Evolutionary conservation across 2,888 invertebrate species (phyloP), one percentile per base, ranked within the genome.

Genomic region (Isoperla grammatica): DNA sequence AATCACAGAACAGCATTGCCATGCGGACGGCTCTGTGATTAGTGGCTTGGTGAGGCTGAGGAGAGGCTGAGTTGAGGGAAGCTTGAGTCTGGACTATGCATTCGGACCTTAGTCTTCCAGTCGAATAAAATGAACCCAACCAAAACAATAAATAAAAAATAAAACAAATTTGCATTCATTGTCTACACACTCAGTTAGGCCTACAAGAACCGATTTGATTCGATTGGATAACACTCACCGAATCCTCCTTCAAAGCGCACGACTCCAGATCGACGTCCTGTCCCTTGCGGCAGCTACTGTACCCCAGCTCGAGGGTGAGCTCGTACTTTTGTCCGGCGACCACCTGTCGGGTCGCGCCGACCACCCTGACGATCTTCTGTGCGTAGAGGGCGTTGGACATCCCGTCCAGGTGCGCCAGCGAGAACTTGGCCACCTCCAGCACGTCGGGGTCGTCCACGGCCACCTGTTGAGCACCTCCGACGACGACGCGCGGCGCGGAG

Each of bases 261-360:
- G 68, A 67, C 3, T 64, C 65, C 20, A 67, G 68, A 13, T 68
- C 60, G 60, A 70, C 67, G 42, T 66, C 67, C 37, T 68, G 66
- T 35, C 67, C 68, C 64, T 77, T 79, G 8, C 71, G 68, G 65
- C 84, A 83, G 59, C 76, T 75, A 2, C 82, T 81, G 43, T 78
- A 76, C 12, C 81, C 81, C 9, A 86, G 72, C 65, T 79, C 75
- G 54, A 81, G 80, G 64, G 79, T 78, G 46, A 88, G 79, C 68
- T 77, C 79, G 23, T 81, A 82, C 55, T 79, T 68, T 23, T 72
- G 67, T 15, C 85, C 85, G 50, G 80, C 73, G 4, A 83, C 80
- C 11, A 81, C 69, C 64, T 70, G 69, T 43, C 60, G 58, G 11
- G 63, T 50, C 6, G 68, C 69, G 12, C 65, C 55, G 12, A 68